Conservation (phyloP, 2,888 invertebrate genomes). For the Dendrolimus houi region DNA sequence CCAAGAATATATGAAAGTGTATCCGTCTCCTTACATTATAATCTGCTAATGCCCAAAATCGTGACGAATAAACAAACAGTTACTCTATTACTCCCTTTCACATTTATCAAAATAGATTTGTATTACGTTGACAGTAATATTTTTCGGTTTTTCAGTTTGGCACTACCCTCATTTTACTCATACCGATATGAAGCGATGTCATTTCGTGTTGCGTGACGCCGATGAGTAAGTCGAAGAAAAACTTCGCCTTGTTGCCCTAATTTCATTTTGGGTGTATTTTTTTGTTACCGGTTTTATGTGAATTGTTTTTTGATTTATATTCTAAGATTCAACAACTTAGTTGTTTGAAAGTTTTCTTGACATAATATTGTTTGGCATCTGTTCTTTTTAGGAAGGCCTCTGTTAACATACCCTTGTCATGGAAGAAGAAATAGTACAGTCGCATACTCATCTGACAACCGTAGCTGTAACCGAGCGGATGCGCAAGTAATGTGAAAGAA, state of each 20-base stretch:
- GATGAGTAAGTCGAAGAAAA: constrained; percentile 56
- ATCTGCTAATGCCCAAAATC: no score
- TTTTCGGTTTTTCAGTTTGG: constrained; percentile 16
- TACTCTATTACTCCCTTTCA: no score
- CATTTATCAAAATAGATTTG: neutral
- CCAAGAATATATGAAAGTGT: no score
- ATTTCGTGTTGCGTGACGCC: constrained; percentile 55
- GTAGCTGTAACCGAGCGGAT: no score
- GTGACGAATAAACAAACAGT: no score
- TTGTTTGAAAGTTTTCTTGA: neutral
- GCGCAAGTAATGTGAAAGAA: no score
- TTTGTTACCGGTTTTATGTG: constrained; percentile 50
- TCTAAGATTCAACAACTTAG: constrained; percentile 4
- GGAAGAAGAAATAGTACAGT: no score
- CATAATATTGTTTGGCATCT: neutral
- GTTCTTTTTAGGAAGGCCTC: no score
- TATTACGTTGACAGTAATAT: constrained; percentile 17
- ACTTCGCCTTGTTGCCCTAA: constrained; percentile 62
- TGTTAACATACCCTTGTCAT: no score
- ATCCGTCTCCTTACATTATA: no score
- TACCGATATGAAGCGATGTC: constrained; percentile 50
- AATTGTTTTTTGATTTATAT: constrained; percentile 50
- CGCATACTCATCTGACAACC: no score
- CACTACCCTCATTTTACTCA: constrained; percentile 27
- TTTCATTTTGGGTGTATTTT: constrained; percentile 55